Percentiles rank a stretch among this genome's conserved stretches.
Conservation (phyloP, 1,140 invertebrate species). For the Batillaria attramentaria region DNA sequence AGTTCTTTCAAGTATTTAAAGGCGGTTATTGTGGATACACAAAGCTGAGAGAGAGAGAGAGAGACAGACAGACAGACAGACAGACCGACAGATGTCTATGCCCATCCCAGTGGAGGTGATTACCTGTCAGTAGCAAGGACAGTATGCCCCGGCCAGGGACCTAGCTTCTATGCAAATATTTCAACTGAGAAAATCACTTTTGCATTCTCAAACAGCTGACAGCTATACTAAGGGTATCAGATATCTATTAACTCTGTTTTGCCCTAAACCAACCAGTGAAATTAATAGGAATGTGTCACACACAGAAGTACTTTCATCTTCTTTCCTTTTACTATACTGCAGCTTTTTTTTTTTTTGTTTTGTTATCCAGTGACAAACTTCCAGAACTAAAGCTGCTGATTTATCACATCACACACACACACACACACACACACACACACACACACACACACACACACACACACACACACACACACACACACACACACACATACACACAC, state of each 20-base stretch:
- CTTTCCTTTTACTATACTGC: not conserved
- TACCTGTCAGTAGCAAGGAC: no score
- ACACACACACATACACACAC: not conserved
- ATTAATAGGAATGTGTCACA: not conserved
- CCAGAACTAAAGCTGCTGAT: not conserved
- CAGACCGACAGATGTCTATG: no score
- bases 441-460: slow-evolving; percentile 15
- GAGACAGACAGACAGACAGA: no score
- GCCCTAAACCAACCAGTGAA: not conserved
- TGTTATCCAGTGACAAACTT: not conserved
- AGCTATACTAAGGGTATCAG: no score
- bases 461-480: slow-evolving; percentile 22
- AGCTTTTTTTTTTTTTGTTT: not conserved
- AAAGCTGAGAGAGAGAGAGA: no score
- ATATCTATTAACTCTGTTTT: not conserved
- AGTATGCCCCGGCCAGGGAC: no score
- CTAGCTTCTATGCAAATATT: no score
- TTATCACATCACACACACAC: not conserved
- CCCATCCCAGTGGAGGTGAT: no score
- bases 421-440: not conserved
- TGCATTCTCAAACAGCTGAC: no score
- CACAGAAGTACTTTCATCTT: not conserved
- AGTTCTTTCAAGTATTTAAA: no score
- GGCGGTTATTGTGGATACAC: no score
- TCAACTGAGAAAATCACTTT: no score